These are phyloP conservation scores for Microhierax caerulescens DNA, from an alignment of 2,797 vertebrate species.

Conservation along the genomic window DNA sequence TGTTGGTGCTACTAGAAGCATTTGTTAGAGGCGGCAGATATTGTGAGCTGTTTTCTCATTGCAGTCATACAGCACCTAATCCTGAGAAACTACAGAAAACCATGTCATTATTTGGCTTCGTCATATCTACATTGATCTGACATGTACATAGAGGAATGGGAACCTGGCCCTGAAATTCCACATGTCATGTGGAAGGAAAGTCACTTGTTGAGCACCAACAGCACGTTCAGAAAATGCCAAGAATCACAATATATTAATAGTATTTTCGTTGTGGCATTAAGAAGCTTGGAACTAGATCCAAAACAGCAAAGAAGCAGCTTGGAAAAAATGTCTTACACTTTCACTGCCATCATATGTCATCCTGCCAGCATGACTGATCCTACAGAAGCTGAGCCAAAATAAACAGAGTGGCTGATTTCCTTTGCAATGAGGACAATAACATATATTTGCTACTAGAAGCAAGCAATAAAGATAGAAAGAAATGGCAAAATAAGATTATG, in stretches of 20 bases:
- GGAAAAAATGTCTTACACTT: slow-evolving; percentile 25
- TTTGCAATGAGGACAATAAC: background rate
- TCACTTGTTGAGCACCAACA: background rate
- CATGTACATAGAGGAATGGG: background rate
- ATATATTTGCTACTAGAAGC: background rate
- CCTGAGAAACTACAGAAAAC: background rate
- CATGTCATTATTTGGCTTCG: background rate
- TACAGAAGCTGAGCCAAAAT: slow-evolving; percentile 18
- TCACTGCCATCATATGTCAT: background rate
- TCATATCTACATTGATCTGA: background rate
- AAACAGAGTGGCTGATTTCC: slow-evolving; percentile 15
- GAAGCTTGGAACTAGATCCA: slow-evolving; percentile 5
- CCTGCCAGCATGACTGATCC: background rate
- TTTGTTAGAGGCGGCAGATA: background rate
- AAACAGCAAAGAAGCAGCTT: background rate
- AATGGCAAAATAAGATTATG: fast-evolving
- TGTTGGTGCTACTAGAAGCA: background rate
- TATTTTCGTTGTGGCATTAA: background rate
- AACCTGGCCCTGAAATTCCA: background rate
- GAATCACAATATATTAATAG: slow-evolving; percentile 45
- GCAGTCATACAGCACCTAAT: background rate
- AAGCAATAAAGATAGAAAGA: background rate
- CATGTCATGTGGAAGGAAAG: background rate
- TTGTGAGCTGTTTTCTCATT: background rate
- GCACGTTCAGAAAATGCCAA: background rate